Evolutionary conservation across 1,140 invertebrate species (phyloP), one percentile per base, ranked within the genome.

Genomic region (Caerostris darwini): DNA sequence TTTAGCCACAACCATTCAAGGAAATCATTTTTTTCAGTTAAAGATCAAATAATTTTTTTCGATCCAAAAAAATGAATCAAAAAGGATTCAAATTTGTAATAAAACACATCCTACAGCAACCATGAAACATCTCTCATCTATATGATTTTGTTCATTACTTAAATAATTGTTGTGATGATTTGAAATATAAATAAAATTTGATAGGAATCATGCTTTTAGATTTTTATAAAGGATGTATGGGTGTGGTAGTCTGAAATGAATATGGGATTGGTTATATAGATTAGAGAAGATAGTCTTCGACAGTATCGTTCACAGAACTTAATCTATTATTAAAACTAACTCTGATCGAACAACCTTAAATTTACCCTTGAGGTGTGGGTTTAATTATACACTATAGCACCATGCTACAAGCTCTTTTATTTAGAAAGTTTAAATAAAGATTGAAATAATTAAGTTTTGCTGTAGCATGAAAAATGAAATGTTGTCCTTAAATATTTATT

Each of bases 161-260:
- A 67, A 67, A n/a, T 12, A 14, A n/a, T 67, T 67, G n/a, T n/a
- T 5, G 6, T n/a, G n/a, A 67, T 2, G 12, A n/a, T 67, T 67
- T 67, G n/a, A 67, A 67, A 67, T 67, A n/a, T 17, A 67, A 67
- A n/a, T 67, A 14, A 67, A 6, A 17, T n/a, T 17, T 67, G 61
- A n/a, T 7, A n/a, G 17, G n/a, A n/a, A 67, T 67, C n/a, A n/a
- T 67, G 61, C n/a, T 67, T 64, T 67, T 67, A 67, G 61, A 67
- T 67, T 67, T 67, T 34, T 34, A 34, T 34, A 34, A 34, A 34
- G 34, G n/a, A 17, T 67, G 5, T n/a, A 67, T 67, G 61, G 61
- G 61, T 67, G 61, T 67, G 61, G n/a, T 67, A 14, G n/a, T 67
- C 61, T n/a, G 61, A 67, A 67, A 67, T 67, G 61, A 67, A 67